A percentile compares a stretch with the other conserved stretches of the same genome.
Evolutionary conservation across 2,888 invertebrate species (phyloP).

Genomic region (Argyresthia goedartella): DNA sequence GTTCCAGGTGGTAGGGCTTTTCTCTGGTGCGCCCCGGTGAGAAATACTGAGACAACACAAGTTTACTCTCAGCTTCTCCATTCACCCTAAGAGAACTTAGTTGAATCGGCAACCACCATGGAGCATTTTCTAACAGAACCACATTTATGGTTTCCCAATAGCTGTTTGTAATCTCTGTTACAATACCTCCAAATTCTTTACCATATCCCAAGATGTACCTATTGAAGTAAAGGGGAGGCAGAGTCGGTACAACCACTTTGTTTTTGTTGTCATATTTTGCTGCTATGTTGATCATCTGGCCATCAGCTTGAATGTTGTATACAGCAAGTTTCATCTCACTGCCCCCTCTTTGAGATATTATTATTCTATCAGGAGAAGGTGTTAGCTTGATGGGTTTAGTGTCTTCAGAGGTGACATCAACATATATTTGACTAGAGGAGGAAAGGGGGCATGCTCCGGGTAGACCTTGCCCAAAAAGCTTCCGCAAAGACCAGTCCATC

Average conservation of each 20-base stretch:
- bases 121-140: slow-evolving; percentile 89
- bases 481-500: slow-evolving; percentile 88
- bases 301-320: slow-evolving; percentile 74
- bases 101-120: slow-evolving; percentile 92
- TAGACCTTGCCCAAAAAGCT: slow-evolving; percentile 89
- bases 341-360: slow-evolving; percentile 78
- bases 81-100: slow-evolving; percentile 87
- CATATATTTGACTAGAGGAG: slow-evolving; percentile 80
- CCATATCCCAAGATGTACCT: slow-evolving; percentile 91
- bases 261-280: slow-evolving; percentile 64
- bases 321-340: slow-evolving; percentile 76
- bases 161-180: slow-evolving; percentile 86
- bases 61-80: slow-evolving; percentile 70
- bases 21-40: slow-evolving; percentile 87
- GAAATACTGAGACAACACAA: slow-evolving; percentile 64
- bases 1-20: slow-evolving; percentile 89
- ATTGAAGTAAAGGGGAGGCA: slow-evolving; percentile 81
- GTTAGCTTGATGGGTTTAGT: slow-evolving; percentile 74
- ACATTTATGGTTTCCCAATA: slow-evolving; percentile 82
- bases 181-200: slow-evolving; percentile 91
- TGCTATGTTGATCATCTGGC: slow-evolving; percentile 77
- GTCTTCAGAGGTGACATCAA: slow-evolving; percentile 79
- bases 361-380: slow-evolving; percentile 71
- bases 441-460: slow-evolving; percentile 87
- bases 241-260: slow-evolving; percentile 59